Conservation (phyloP, 2,888 invertebrate genomes). For the Rhorus exstirpatorius region DNA sequence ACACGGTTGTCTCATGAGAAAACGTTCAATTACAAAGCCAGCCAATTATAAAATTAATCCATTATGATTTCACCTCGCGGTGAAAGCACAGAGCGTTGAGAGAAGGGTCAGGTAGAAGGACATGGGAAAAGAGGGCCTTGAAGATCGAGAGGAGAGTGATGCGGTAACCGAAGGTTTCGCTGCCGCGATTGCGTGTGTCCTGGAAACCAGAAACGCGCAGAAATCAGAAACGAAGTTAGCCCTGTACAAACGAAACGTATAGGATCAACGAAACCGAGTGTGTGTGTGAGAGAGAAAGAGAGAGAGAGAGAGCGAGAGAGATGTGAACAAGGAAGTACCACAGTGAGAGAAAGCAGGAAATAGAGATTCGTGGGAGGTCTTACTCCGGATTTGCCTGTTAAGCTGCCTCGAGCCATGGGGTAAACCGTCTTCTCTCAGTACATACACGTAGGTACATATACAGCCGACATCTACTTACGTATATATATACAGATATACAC, state of each 20-base stretch:
- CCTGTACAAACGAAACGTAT: constrained; percentile 35
- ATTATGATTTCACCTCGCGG: constrained; percentile 77
- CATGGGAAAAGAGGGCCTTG: constrained; percentile 30
- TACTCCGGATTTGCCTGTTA: constrained; percentile 83
- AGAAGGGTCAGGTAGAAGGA: constrained; percentile 30
- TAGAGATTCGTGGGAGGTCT: constrained; percentile 81
- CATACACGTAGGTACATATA: constrained; percentile 31
- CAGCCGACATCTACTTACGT: constrained; percentile 6
- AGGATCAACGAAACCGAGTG: constrained; percentile 45
- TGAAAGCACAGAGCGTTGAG: constrained; percentile 52
- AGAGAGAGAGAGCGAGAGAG: constrained; percentile 76
- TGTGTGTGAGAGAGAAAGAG: constrained; percentile 36
- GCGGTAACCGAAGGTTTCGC: constrained; percentile 53
- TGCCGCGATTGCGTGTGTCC: constrained; percentile 39
- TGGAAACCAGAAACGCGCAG: constrained; percentile 44
- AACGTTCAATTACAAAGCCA: constrained; percentile 77
- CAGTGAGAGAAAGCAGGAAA: constrained; percentile 75
- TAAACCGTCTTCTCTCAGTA: constrained; percentile 66
- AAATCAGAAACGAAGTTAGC: constrained; percentile 47
- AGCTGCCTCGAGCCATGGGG: constrained; percentile 78
- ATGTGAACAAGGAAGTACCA: constrained; percentile 61
- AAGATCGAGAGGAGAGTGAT: constrained; percentile 50
- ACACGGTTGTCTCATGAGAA: constrained; percentile 19
- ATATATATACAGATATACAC: constrained; percentile 8
- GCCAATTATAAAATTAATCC: constrained; percentile 84